phyloP scores from a whole-genome alignment of 1,140 invertebrate genomes.

The Hetaerina americana region DNA sequence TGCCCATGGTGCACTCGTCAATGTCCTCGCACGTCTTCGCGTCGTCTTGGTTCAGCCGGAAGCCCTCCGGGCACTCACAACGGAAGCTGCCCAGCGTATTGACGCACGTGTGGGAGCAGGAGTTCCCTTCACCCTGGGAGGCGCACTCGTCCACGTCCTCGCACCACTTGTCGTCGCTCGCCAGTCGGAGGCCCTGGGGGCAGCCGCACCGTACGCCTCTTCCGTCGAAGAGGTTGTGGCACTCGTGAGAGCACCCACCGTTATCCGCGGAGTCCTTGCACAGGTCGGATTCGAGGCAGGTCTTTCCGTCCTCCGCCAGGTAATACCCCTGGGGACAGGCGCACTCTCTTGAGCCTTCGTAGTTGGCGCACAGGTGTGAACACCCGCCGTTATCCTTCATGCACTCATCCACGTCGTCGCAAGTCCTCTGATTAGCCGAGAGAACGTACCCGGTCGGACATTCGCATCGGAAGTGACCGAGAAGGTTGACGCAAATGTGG shows the following conservation, averaged over 20 bases:
- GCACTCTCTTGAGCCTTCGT: background rate
- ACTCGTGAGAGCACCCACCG: conserved; percentile 44
- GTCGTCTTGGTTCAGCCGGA: conserved; percentile 28
- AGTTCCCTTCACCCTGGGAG: conserved; percentile 29
- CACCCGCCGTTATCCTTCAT: conserved; percentile 54
- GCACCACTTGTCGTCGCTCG: conserved; percentile 33
- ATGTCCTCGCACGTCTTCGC: conserved; percentile 20
- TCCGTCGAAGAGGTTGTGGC: conserved; percentile 40
- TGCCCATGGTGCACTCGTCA: conserved; percentile 24
- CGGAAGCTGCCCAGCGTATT: conserved; percentile 40
- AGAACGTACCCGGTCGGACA: conserved; percentile 69
- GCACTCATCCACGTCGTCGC: conserved; percentile 80
- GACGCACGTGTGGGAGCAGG: conserved; percentile 33
- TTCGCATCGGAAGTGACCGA: conserved; percentile 64
- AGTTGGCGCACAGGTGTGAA: conserved; percentile 21
- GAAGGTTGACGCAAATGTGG: conserved; percentile 57
- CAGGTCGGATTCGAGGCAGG: conserved; percentile 42
- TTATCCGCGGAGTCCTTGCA: conserved; percentile 31
- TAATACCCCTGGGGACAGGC: conserved; percentile 22
- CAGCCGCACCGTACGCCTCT: conserved; percentile 58
- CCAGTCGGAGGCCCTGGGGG: conserved; percentile 34
- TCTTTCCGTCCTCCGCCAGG: conserved; percentile 28
- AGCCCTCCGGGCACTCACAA: conserved; percentile 33
- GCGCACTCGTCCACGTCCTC: conserved; percentile 56
- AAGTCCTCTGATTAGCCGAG: conserved; percentile 53